Conservation (phyloP, 2,113 vertebrate genomes). For the Apus apus region DNA sequence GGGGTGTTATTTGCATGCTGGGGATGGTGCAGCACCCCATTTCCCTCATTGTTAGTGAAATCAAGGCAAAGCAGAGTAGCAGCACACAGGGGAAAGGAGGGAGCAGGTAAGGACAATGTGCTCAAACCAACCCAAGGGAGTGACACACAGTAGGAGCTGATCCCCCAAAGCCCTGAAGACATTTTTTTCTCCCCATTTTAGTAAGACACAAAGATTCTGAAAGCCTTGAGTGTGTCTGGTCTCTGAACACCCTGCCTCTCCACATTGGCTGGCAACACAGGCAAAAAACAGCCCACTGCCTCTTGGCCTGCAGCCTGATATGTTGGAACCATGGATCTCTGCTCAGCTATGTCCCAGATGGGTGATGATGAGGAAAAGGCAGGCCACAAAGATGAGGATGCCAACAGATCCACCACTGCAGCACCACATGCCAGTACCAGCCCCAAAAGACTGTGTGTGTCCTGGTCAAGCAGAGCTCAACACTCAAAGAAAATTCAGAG, state of each 20-base stretch:
- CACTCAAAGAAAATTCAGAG: neutral
- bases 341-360: neutral
- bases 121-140: neutral
- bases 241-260: neutral
- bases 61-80: neutral
- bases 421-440: neutral
- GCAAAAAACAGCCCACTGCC: neutral
- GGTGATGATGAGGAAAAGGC: neutral
- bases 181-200: neutral
- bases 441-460: fast-evolving
- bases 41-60: neutral
- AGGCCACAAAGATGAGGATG: neutral
- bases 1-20: neutral
- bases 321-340: neutral
- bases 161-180: neutral
- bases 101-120: neutral
- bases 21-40: neutral
- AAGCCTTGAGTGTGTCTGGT: neutral
- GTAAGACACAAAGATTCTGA: neutral
- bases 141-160: no score
- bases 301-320: neutral
- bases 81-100: fast-evolving
- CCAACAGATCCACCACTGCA: fast-evolving
- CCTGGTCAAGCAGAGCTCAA: neutral
- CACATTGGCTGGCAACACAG: neutral